These are phyloP conservation scores for Tanytarsus gracilentus DNA, from an alignment of 2,888 invertebrate species.

Conservation along the genomic window DNA sequence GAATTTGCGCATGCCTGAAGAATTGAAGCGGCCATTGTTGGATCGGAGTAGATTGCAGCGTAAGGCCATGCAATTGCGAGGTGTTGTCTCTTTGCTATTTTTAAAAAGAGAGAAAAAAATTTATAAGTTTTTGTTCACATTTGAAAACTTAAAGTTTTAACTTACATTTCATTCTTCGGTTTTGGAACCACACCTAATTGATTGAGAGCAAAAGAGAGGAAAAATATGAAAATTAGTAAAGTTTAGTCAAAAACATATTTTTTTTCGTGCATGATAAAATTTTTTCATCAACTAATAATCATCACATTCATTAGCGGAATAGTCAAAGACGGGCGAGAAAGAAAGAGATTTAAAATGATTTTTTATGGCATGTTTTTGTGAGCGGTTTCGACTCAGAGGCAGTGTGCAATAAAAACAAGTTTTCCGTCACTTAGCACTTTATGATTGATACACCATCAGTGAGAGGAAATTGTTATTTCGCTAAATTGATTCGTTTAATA, in stretches of 20 bases:
- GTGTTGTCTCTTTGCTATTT: slow-evolving; percentile 90
- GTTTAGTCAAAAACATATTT: neutral
- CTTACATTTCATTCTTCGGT: slow-evolving; percentile 93
- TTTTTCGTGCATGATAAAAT: slow-evolving; percentile 3
- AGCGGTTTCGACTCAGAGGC: too few relatives aligned
- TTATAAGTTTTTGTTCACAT: too few relatives aligned
- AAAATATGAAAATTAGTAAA: neutral
- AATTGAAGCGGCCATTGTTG: slow-evolving; percentile 84
- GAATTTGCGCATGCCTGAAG: slow-evolving; percentile 79
- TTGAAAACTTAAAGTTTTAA: too few relatives aligned
- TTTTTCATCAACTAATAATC: slow-evolving; percentile 25
- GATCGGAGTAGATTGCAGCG: slow-evolving; percentile 87
- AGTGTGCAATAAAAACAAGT: neutral
- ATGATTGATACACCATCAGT: neutral
- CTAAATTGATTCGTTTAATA: neutral
- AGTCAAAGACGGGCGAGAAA: neutral
- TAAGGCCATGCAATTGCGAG: slow-evolving; percentile 94
- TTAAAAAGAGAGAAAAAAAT: too few relatives aligned
- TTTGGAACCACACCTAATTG: slow-evolving; percentile 93
- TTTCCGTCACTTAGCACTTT: slow-evolving; percentile 26
- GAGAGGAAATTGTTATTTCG: neutral
- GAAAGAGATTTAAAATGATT: slow-evolving; percentile 2
- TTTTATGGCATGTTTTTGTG: slow-evolving; percentile 24
- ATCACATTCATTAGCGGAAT: slow-evolving; percentile 22
- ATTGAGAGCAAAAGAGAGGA: slow-evolving; percentile 32